A percentile compares a stretch with the other conserved stretches of the same genome.
Evolutionary conservation across 1,140 invertebrate species (phyloP).

Genomic region (Aphelinus certus): DNA sequence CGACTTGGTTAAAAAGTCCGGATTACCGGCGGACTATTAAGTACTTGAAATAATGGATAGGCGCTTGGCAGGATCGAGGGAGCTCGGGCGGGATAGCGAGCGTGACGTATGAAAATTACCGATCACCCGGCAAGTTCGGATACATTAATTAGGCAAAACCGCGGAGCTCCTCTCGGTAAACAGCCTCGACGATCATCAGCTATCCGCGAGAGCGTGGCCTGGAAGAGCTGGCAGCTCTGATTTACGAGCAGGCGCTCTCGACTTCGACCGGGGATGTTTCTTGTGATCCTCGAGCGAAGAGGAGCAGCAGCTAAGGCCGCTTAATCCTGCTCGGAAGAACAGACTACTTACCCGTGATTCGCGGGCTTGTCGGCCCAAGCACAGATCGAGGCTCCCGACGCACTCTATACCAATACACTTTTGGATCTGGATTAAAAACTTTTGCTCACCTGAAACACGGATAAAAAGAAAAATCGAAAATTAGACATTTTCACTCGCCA

Average conservation of each 20-base stretch:
- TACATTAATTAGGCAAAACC: slow-evolving; percentile 30
- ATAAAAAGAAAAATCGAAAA: neutral
- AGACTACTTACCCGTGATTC: slow-evolving; percentile 19
- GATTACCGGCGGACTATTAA: neutral
- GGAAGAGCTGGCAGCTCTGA: slow-evolving; percentile 17
- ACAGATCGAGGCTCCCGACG: neutral
- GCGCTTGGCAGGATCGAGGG: slow-evolving; percentile 24
- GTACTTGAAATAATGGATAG: neutral
- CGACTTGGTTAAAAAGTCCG: too few species aligned
- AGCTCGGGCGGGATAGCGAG: neutral
- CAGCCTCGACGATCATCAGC: slow-evolving; percentile 25
- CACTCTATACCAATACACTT: neutral
- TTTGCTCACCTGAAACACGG: slow-evolving; percentile 22
- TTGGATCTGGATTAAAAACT: too few species aligned
- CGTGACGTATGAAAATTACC: slow-evolving; percentile 44
- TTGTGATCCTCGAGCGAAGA: neutral
- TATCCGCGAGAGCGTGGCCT: neutral
- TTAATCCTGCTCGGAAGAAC: slow-evolving; percentile 10
- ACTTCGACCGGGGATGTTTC: slow-evolving; percentile 1
- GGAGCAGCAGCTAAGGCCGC: neutral
- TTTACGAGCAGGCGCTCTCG: slow-evolving; percentile 17
- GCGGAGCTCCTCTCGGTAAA: neutral
- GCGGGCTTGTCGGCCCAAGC: neutral
- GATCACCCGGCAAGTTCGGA: too few species aligned
- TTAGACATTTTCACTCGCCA: neutral